Conservation (phyloP, 2,113 vertebrate species). For the Saimiri boliviensis region DNA sequence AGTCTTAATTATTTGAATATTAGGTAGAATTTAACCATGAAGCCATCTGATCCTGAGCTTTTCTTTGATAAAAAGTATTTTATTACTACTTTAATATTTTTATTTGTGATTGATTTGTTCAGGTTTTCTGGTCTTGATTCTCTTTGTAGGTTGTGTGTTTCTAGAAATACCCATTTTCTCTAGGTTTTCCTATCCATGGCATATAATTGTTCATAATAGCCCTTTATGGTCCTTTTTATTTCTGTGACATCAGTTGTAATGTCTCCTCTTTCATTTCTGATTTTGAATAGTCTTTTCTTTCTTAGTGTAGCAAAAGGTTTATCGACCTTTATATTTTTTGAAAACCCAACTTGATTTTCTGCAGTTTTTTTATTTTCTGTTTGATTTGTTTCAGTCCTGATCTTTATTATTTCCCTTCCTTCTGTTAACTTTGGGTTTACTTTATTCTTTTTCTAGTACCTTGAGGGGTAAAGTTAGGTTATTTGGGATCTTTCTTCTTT, state of each 20-base stretch:
- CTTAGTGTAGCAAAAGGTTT: neutral
- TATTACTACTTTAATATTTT: neutral
- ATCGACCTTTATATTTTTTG: neutral
- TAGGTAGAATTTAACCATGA: too few species aligned
- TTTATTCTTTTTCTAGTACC: neutral
- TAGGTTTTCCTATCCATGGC: neutral
- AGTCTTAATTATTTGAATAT: neutral
- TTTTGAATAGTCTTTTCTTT: neutral
- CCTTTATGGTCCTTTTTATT: neutral
- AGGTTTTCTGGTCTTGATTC: neutral
- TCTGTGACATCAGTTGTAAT: neutral
- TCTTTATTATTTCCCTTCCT: neutral
- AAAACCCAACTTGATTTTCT: neutral
- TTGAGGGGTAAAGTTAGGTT: neutral
- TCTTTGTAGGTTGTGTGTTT: neutral
- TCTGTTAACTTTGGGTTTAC: neutral
- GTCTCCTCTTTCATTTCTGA: neutral
- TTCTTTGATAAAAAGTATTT: neutral
- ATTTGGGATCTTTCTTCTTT: neutral
- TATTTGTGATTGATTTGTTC: neutral
- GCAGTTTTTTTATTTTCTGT: neutral
- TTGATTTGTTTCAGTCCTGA: neutral
- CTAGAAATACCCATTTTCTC: neutral
- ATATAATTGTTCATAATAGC: neutral
- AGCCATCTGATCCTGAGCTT: neutral